Base-by-base conservation (phyloP, 2,113 vertebrate genomes). In the Tamias sibiricus region DNA sequence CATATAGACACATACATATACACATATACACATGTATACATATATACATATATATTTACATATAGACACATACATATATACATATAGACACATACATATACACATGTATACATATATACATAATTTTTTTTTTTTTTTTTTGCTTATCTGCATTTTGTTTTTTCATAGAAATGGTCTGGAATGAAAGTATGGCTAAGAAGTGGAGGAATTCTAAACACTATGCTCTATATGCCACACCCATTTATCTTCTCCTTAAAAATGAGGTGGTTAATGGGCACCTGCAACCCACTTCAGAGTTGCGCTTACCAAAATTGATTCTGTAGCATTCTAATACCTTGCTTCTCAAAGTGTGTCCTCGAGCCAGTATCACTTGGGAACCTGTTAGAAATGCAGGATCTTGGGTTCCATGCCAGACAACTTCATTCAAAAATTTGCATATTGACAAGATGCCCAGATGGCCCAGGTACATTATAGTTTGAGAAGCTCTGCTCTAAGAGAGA, bases 171-270 rank as follows among this genome's bases (percentile, higher is more conserved):
- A 95, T 5, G 52, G 9, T 5, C 37, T 47, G 62, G 26, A 83
- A 44, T 69, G 14, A n/a, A 96, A 88, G 22, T 62, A 22, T 44
- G 19, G 30, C 68, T 69, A 83, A 32, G 74, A 97, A 96, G 47
- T 85, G 90, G 16, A 71, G 24, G 76, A 72, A 59, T 44, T 26
- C 26, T n/a, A 86, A 7, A 37, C 32, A 14, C 3, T 30, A 4
- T 16, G 59, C 17, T 13, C 74, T 40, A 24, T 11, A 24, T 26
- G 22, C 14, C 59, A 44, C 37, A 37, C 26, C 20, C 44, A 1
- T 49, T 64, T 32, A 32, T 24, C 57, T 8, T 68, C 12, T 52
- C 90, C 40, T 52, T 20, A 20, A 37, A 57, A 62, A 52, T 16
- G 28, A 71, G 22, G n/a, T 9, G 1, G 40, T 52, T 71, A 49